Conservation (phyloP, 2,888 invertebrate genomes). For the Diabrotica balteata region DNA sequence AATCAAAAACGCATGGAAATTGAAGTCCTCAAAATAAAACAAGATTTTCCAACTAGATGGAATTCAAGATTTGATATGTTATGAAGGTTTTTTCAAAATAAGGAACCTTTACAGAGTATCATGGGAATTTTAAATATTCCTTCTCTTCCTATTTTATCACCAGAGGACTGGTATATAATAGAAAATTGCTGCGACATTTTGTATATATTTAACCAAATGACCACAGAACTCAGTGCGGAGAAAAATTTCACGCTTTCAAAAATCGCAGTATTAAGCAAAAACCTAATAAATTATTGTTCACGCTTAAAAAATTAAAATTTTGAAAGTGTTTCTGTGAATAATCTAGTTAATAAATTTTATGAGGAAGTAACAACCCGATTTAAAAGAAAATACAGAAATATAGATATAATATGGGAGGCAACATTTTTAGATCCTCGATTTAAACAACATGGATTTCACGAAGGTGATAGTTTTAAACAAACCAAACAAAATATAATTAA, state of each 20-base stretch:
- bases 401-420: conserved; percentile 23
- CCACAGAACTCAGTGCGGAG: no score
- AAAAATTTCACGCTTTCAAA: no score
- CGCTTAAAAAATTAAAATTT: background rate
- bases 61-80: conserved; percentile 13
- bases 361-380: conserved; percentile 3
- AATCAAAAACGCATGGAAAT: conserved; percentile 1
- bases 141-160: background rate
- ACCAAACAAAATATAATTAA: conserved; percentile 22
- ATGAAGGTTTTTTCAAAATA: background rate
- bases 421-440: conserved; percentile 29
- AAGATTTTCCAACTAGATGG: conserved; percentile 10
- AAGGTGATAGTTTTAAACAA: conserved; percentile 12
- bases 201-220: no score
- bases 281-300: no score
- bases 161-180: background rate
- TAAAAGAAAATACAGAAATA: conserved; percentile 22
- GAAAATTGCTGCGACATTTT: no score
- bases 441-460: conserved; percentile 26
- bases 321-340: background rate
- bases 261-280: no score
- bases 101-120: background rate
- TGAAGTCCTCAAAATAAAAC: conserved; percentile 8
- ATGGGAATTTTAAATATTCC: background rate
- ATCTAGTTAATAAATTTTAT: conserved; percentile 1